Evolutionary conservation across 2,113 vertebrate genomes (phyloP), one percentile per base, ranked within the genome.

Genomic region (Centropristis striata): DNA sequence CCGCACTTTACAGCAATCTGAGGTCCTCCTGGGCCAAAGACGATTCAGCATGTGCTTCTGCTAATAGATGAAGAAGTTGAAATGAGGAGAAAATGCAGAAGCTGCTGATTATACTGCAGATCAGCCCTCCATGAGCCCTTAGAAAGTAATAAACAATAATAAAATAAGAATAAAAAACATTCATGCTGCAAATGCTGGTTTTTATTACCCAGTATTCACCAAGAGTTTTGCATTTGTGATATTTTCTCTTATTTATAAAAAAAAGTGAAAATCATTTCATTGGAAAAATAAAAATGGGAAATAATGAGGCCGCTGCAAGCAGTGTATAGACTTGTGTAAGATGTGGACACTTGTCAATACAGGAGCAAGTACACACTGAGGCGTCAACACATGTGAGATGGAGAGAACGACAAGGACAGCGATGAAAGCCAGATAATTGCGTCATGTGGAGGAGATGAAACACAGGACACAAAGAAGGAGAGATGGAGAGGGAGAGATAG

Each of bases 401-500:
- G 37, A 50, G 37, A 75, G 36, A 87, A 25, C 27, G 37, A 73
- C 47, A 25, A 39, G 18, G 53, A 49, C 49, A 21, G 59, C 9
- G 44, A 80, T 80, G 53, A 77, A 86, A 81, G 70, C 16, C 49
- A 68, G 47, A 72, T 83, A 88, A 88, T 71, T 82, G 51, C 75
- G 7, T 81, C 68, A 79, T 70, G 70, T 73, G 42, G 47, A 82
- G 83, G 51, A 89, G 87, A 89, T 84, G 78, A 86, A 85, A 82
- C 63, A 49, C 68, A 28, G 71, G 55, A 65, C 42, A 47, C 42
- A 75, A 64, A 84, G 75, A 74, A 54, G 39, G 9, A 71, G 12
- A 51, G 68, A 83, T 0, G 12, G 16, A 37, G 18, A 67, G 68
- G n/a, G 63, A 44, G 37, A 83, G 79, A 64, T 59, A 59, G 69